Percentiles rank a stretch among this genome's conserved stretches.
These are phyloP conservation scores for Trachymyrmex septentrionalis DNA, from an alignment of 1,140 invertebrate species.

Conservation along the genomic window DNA sequence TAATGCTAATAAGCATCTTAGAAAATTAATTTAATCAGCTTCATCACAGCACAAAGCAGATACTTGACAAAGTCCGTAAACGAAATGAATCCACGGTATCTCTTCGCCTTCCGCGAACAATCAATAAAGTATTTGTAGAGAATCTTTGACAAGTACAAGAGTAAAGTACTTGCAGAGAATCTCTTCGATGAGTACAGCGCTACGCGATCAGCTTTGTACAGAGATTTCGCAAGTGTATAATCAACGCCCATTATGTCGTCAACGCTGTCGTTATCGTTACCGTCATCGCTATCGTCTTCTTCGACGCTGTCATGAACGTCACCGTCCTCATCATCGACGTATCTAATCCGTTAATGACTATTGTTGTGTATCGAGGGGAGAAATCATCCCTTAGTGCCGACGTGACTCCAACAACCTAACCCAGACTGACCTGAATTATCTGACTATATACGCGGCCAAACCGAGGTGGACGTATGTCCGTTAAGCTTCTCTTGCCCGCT, in stretches of 20 bases:
- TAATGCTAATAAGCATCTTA: no score
- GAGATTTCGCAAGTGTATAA: slow-evolving; percentile 66
- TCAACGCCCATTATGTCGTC: slow-evolving; percentile 66
- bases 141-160: neutral
- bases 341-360: slow-evolving; percentile 79
- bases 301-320: slow-evolving; percentile 18
- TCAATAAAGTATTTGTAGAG: neutral
- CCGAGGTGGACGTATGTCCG: slow-evolving; percentile 70
- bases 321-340: slow-evolving; percentile 34
- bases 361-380: slow-evolving; percentile 74
- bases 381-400: slow-evolving; percentile 67
- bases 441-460: slow-evolving; percentile 45
- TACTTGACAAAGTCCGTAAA: neutral
- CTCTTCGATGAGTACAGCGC: neutral
- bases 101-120: slow-evolving; percentile 10
- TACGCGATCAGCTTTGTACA: slow-evolving; percentile 68
- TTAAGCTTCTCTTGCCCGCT: slow-evolving; percentile 72
- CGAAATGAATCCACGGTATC: neutral
- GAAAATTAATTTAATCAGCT: neutral
- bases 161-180: neutral
- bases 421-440: slow-evolving; percentile 78
- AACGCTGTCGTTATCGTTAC: slow-evolving; percentile 23
- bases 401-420: slow-evolving; percentile 64
- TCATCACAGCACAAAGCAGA: neutral
- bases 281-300: slow-evolving; percentile 39